Base-by-base conservation (phyloP, 2,888 invertebrate genomes). In the Xylocampa areola region DNA sequence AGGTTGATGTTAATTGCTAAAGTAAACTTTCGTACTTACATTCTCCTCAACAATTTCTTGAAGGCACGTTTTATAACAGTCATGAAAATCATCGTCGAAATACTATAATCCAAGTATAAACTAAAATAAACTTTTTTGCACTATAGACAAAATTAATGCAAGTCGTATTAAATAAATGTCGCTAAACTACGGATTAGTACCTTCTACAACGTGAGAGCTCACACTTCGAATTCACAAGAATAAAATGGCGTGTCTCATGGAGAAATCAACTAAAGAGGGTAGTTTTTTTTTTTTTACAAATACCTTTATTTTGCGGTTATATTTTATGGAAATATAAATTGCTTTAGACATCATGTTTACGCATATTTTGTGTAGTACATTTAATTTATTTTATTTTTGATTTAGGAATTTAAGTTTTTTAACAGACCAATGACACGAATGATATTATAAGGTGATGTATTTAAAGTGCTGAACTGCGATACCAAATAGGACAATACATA, bases 11-110 rank as follows among this genome's bases (percentile, higher is more conserved):
- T n/a, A n/a, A n/a, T n/a, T n/a, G n/a, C n/a, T n/a, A n/a, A n/a
- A n/a, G n/a, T n/a, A n/a, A n/a, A n/a, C n/a, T n/a, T n/a, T n/a
- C n/a, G n/a, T 39, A 76, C 91, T 91, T 63, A 91, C 91, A 90
- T 80, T 74, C 79, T 85, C 30, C 54, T 83, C 21, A 90, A 60
- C 7, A 90, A 51, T 65, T 85, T 85, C 73, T 87, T 84, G 49
- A 90, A 80, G 6, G 84, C 82, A 48, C 73, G 55, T 75, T 87
- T 84, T 25, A 92, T 73, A 29, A 41, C 29, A 48, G 14, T 47
- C 21, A 65, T 13, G 3, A 52, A 5, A 39, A 43, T 43, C 73
- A 73, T 65, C 2, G 33, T 47, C 30, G 32, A 11, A 8, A n/a
- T 27, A 32, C 10, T 25, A 30, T 27, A 29, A 44, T 4, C 47